Percentiles rank a stretch among this genome's conserved stretches.
Evolutionary conservation across 2,888 invertebrate genomes (phyloP).

Genomic region (Pollenia labialis): DNA sequence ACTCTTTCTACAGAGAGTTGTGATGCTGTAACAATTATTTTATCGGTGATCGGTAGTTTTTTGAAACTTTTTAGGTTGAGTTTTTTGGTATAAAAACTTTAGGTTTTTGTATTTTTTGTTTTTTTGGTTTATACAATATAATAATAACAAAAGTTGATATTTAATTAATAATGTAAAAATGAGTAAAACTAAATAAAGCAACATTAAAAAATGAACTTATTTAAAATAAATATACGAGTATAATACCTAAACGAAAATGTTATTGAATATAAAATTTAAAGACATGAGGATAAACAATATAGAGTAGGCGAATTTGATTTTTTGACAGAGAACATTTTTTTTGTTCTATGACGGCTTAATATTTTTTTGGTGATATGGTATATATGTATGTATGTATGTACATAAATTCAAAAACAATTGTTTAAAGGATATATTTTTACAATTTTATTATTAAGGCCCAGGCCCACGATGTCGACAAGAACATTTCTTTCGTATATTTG

Average conservation of each 20-base stretch:
- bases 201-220: conserved; percentile 67
- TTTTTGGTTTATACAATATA: conserved; percentile 79
- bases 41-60: conserved; percentile 74
- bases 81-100: conserved; percentile 73
- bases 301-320: not conserved
- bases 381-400: no score
- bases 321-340: no score
- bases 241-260: conserved; percentile 26
- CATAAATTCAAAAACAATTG: no score
- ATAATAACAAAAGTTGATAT: conserved; percentile 83
- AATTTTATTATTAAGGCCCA: no score
- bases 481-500: no score
- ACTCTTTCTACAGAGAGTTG: conserved; percentile 69
- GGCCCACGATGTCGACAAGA: no score
- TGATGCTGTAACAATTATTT: conserved; percentile 66
- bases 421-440: no score
- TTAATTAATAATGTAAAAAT: conserved; percentile 80
- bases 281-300: not conserved
- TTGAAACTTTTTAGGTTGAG: conserved; percentile 73
- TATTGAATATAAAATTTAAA: conserved; percentile 11
- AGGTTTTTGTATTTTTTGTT: conserved; percentile 69
- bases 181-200: conserved; percentile 74
- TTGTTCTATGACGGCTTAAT: no score
- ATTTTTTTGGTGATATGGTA: no score
- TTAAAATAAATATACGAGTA: conserved; percentile 37